Base-by-base conservation (phyloP, 2,888 invertebrate species). In the Crepidodera aurea region DNA sequence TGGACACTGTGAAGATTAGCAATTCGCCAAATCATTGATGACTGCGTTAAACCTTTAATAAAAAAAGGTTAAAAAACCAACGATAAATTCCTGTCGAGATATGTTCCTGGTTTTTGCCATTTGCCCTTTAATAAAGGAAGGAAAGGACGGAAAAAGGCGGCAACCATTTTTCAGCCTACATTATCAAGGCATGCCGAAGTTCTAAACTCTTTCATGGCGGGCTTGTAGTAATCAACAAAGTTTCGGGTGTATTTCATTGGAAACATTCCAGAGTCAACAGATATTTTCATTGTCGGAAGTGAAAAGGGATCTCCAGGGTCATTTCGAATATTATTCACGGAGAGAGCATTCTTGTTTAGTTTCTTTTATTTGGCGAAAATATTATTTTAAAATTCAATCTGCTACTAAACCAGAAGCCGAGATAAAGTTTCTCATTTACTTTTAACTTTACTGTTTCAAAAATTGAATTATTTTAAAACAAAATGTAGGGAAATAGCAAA, bases 221-320 rank as follows among this genome's bases (percentile, higher is more conserved):
- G 54, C 50, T 46, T 44, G 60, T 54, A 57, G 56, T 62, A 65
- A 65, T 65, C 65, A 65, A 59, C 62, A 55, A 62, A 62, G 62
- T 62, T 67, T 57, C 29, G 51, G 56, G 56, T 55, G 62, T 62
- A 62, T 65, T 67, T 59, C 59, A 56, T 51, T 50, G 56, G 59
- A 55, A 66, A 64, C 54, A 51, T 58, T 62, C 50, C 54, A 42
- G 51, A 55, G 59, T 53, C 25, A 53, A 53, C 34, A 27, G 46
- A 59, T 59, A 34, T 34, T 53, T 44, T 27, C 59, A 44, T 40
- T 40, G 53, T 16, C 29, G 40, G 25, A 18, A 53, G 53, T 53
- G 15, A 29, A 29, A 29, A 29, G 29, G 6, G 29, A 29, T 3
- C 4, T 29, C 29, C 7, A 25, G 25, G n/a, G n/a, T n/a, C n/a